Evolutionary conservation across 2,888 invertebrate genomes (phyloP).

Genomic region (Carpatolechia fugitivella): DNA sequence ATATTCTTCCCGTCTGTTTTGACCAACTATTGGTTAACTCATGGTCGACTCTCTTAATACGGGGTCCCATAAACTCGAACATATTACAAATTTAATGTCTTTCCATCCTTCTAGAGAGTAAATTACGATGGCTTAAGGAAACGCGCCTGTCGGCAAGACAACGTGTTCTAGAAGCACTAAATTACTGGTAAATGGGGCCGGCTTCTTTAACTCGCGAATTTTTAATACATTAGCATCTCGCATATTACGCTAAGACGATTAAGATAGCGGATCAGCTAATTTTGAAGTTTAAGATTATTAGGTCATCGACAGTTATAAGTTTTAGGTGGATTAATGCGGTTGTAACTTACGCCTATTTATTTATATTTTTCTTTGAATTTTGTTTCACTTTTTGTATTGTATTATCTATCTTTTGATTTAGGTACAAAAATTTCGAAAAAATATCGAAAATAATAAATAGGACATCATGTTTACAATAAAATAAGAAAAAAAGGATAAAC

Average conservation of each 20-base stretch:
- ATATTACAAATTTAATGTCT: neutral
- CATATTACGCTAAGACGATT: constrained; percentile 47
- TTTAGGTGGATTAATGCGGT: constrained; percentile 2
- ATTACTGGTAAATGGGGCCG: constrained; percentile 35
- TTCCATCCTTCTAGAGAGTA: neutral
- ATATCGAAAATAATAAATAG: no score
- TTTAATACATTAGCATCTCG: constrained; percentile 6
- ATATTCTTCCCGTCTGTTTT: no score
- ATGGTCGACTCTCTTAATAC: no score
- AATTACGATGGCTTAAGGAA: neutral
- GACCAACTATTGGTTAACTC: no score
- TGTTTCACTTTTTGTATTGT: no score
- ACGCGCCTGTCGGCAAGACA: neutral
- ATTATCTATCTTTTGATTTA: no score
- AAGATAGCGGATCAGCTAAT: constrained; percentile 17
- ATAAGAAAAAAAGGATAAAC: no score
- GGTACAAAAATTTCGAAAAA: no score
- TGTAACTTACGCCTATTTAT: neutral
- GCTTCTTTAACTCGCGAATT: constrained; percentile 14
- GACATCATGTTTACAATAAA: no score
- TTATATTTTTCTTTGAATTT: no score
- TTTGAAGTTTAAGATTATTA: constrained; percentile 4
- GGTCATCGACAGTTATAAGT: neutral
- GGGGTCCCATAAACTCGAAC: neutral
- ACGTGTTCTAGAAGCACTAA: constrained; percentile 33